Base-by-base conservation (phyloP, 2,113 vertebrate genomes). In the Echinops telfairi region DNA sequence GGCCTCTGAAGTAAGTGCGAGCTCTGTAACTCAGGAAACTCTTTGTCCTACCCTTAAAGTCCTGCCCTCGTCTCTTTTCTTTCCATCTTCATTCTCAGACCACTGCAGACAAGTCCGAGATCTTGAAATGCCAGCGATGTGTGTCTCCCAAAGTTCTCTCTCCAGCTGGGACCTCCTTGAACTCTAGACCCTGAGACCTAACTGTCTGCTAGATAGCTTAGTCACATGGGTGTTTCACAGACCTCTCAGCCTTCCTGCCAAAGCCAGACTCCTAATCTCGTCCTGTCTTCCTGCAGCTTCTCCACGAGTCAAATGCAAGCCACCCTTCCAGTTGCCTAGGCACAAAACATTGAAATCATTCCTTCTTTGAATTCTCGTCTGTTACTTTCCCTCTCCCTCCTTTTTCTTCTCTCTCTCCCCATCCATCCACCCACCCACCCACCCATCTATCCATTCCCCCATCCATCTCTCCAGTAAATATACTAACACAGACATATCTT, bases 301-400 rank as follows among this genome's bases (percentile, higher is more conserved):
- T 71, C 76, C 70, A 12, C 3, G 33, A 40, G 17, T 40, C 7
- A 29, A 3, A 14, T 38, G 27, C 33, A 60, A 27, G 3, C 17
- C 38, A 3, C 58, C 23, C 47, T 83, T 78, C 47, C 22, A 5
- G 29, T 58, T 22, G 22, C 36, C 38, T 58, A n/a, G 8, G 4
- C 23, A 19, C 6, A 11, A 88, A 15, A 47, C 4, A 0, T 11
- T 38, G n/a, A 73, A 31, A 15, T 66, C 94, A 64, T 0, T 82
- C 90, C 88, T 94, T 87, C 8, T 43, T 95, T 64, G 66, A 53
- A 53, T 15, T 36, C 29, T 27, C 38, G 40, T 89, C 29, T 31
- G 12, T 29, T 1, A 76, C 11, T 86, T 16, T 14, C 36, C 10
- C 33, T 29, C n/a, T 14, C 6, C 25, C 22, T n/a, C 22, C 15